Base-by-base conservation (phyloP, 2,113 vertebrate species). In the Mobula hypostoma region DNA sequence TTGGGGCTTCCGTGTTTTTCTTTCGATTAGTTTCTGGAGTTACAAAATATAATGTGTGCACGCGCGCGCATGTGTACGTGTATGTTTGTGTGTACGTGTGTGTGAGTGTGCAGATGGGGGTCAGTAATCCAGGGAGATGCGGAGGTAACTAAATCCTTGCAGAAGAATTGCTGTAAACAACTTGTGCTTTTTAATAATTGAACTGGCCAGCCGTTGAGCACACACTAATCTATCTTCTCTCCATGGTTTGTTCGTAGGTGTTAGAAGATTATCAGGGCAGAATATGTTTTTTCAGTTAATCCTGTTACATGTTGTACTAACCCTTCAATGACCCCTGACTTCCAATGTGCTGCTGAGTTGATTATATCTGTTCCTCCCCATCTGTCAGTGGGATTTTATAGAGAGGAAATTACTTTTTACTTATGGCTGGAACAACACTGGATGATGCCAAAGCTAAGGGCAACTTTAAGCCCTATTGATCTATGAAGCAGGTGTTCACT, bases 241-340 rank as follows among this genome's bases (percentile, higher is more conserved):
- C 83, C 29, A 56, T n/a, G 12, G 58, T 24, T 48, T 61, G 85
- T 19, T 29, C 66, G 61, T 32, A 90, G 17, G 61, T 68, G 85
- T n/a, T 63, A 88, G 0, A 5, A n/a, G 58, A 63, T 88, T 88
- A 61, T 87, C n/a, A 90, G 61, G 1, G 15, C 14, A 90, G 27
- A 90, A 68, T 66, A 63, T 58, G 48, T 32, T 66, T 90, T 66
- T 66, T 66, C 6, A 66, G 58, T 88, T 68, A 90, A 90, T 90
- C 85, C 61, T 90, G 61, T 90, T 90, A 17, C 61, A 66, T 6
- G 0, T 87, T 61, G 58, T 61, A 61, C 61, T 90, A 66, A 90
- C 85, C 85, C 85, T 90, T 32, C 6, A 32, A 17, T 15, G 14
- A 90, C 85, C n/a, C 85, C 85, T 90, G n/a, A 90, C 61, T 90